Percentiles rank a stretch among this genome's conserved stretches.
These are phyloP conservation scores for Drosophila macrothrix DNA, from an alignment of 2,888 invertebrate genomes.

Conservation along the genomic window DNA sequence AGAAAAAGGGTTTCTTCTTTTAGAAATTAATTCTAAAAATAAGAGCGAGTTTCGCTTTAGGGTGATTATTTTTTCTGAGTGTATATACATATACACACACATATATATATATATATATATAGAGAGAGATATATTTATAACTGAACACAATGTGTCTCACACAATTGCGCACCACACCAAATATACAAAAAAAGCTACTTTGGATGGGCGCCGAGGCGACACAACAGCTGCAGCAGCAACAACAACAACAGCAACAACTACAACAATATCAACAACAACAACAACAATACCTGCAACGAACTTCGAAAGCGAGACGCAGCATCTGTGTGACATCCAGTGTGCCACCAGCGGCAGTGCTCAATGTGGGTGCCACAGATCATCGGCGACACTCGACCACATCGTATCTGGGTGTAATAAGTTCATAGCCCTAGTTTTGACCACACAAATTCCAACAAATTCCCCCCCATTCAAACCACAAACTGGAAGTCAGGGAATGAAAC, in stretches of 20 bases:
- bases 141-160: conserved; percentile 45
- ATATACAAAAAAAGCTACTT: conserved; percentile 72
- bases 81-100: conserved; percentile 8
- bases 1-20: background rate
- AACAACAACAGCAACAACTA: conserved; percentile 55
- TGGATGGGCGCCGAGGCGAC: conserved; percentile 83
- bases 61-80: conserved; percentile 6
- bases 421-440: conserved; percentile 41
- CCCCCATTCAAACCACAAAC: conserved; percentile 2
- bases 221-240: conserved; percentile 60
- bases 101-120: background rate
- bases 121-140: conserved; percentile 30
- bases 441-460: background rate
- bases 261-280: conserved; percentile 50
- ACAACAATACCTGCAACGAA: conserved; percentile 57
- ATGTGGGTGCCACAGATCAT: conserved; percentile 68
- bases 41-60: background rate
- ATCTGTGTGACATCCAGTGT: conserved; percentile 83
- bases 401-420: conserved; percentile 84
- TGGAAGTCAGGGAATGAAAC: conserved; percentile 41
- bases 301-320: conserved; percentile 74
- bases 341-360: conserved; percentile 74
- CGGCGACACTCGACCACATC: conserved; percentile 85
- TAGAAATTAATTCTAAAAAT: background rate
- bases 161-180: conserved; percentile 43